Evolutionary conservation across 2,113 vertebrate genomes (phyloP).

Genomic region (Tenrec ecaudatus): DNA sequence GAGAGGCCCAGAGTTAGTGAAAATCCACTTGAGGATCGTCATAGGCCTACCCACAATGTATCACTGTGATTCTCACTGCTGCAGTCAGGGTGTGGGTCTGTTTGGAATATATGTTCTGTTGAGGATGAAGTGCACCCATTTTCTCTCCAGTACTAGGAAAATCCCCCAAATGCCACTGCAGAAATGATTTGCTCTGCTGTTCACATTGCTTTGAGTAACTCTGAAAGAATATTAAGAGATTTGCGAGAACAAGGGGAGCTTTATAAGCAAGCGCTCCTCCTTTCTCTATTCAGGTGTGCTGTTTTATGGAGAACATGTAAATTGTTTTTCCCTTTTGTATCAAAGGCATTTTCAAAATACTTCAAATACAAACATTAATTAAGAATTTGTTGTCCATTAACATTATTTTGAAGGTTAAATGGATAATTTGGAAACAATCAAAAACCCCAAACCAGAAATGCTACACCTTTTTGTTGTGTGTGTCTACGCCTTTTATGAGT

Average conservation of each 20-base stretch:
- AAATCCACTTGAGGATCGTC: neutral
- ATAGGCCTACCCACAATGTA: conserved; percentile 2
- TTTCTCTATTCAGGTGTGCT: conserved; percentile 5
- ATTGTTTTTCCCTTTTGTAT: neutral
- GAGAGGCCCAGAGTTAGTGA: neutral
- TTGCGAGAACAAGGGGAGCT: neutral
- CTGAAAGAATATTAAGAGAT: neutral
- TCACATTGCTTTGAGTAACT: fast-evolving
- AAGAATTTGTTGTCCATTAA: neutral
- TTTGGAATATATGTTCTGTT: neutral
- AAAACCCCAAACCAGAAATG: neutral
- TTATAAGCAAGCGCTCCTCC: neutral
- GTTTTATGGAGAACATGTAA: neutral
- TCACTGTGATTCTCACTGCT: conserved; percentile 7
- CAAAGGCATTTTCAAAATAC: neutral
- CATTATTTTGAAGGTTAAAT: conserved; percentile 1
- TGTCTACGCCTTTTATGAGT: neutral
- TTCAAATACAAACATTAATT: neutral
- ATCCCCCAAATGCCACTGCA: neutral
- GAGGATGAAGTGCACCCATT: neutral
- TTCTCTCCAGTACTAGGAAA: conserved; percentile 10
- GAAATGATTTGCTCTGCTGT: neutral
- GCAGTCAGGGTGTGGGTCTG: neutral
- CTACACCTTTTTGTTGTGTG: neutral
- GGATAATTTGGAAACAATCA: neutral